Conservation (phyloP, 2,113 vertebrate species). For the Callipepla californica region DNA sequence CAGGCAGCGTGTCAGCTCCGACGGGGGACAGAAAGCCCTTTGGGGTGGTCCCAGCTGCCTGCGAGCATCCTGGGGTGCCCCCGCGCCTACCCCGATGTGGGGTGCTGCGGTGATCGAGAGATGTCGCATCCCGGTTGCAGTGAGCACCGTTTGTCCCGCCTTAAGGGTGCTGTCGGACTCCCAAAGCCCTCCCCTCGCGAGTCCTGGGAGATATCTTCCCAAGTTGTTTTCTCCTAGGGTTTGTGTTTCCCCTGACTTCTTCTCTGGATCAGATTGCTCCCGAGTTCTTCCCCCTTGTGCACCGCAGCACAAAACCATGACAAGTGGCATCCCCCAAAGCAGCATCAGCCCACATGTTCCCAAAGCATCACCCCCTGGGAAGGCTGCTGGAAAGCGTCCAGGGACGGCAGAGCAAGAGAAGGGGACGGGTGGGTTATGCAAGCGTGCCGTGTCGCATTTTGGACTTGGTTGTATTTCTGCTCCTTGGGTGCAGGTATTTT, state of each 20-base stretch:
- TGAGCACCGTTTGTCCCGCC: not conserved
- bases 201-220: not conserved
- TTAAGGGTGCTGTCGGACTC: not conserved
- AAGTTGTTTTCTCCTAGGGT: not conserved
- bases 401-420: not conserved
- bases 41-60: not conserved
- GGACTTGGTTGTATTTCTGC: not conserved
- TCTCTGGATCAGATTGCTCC: not conserved
- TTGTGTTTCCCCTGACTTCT: not conserved
- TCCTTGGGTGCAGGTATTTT: not conserved
- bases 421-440: not conserved
- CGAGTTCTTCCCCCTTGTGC: not conserved
- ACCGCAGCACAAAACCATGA: too few relatives aligned
- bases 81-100: too few relatives aligned
- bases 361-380: not conserved
- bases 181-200: not conserved
- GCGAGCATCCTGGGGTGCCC: not conserved
- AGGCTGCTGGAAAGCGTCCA: not conserved
- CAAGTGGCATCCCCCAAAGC: not conserved
- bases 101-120: too few relatives aligned
- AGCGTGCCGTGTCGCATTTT: accelerated
- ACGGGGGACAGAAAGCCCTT: not conserved
- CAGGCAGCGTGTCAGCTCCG: not conserved
- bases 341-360: not conserved
- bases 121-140: not conserved